These are phyloP conservation scores for Gonioctena quinquepunctata DNA, from an alignment of 1,140 invertebrate genomes.

Conservation along the genomic window DNA sequence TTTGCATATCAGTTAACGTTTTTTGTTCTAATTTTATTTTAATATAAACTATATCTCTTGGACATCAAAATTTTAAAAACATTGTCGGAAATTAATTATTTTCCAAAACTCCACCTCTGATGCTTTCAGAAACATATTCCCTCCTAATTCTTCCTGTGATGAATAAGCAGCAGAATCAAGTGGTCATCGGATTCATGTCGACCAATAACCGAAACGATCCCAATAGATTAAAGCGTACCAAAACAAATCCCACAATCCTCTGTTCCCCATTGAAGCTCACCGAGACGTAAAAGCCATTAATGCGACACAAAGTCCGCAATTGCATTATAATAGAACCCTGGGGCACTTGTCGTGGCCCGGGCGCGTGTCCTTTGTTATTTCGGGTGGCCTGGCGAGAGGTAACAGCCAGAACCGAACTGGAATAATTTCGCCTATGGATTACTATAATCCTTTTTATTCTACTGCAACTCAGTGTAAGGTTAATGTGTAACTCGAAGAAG, in stretches of 20 bases:
- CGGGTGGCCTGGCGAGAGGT: background rate
- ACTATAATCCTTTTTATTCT: too few relatives aligned
- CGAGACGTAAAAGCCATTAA: conserved; percentile 35
- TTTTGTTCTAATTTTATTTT: too few relatives aligned
- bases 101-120: too few relatives aligned
- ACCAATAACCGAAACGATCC: background rate
- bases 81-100: too few relatives aligned
- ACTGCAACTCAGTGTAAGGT: too few relatives aligned
- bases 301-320: conserved; percentile 33
- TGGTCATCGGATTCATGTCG: background rate
- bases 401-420: too few relatives aligned
- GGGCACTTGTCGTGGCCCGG: conserved; percentile 27
- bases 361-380: conserved; percentile 35
- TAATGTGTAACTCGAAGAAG: too few relatives aligned
- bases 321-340: conserved; percentile 33
- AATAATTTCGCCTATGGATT: too few relatives aligned
- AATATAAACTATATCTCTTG: too few relatives aligned
- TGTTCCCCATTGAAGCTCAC: conserved; percentile 16
- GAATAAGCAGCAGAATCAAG: background rate
- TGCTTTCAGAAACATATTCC: background rate
- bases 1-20: too few relatives aligned
- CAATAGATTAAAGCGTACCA: background rate
- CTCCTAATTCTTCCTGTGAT: background rate
- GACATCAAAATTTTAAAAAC: too few relatives aligned
- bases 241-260: background rate